Evolutionary conservation across 2,888 invertebrate species (phyloP).

Genomic region (Tridacna crocea): DNA sequence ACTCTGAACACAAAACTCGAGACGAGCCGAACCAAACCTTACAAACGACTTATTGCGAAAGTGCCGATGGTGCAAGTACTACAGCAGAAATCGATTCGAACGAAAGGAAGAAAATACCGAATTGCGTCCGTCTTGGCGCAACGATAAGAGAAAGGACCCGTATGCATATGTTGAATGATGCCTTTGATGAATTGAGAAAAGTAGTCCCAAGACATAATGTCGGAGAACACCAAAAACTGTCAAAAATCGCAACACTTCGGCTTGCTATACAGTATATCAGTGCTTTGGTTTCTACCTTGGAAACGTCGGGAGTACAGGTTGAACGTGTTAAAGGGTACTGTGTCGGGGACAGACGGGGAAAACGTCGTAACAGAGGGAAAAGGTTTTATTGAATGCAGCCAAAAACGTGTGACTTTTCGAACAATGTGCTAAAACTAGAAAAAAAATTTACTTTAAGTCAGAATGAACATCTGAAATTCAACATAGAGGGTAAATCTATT

Average conservation of each 20-base stretch:
- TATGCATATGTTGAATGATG: constrained; percentile 84
- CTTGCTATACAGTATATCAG: constrained; percentile 83
- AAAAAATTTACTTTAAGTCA: no score
- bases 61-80: neutral
- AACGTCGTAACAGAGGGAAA: constrained; percentile 55
- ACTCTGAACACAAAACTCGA: neutral
- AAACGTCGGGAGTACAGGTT: constrained; percentile 76
- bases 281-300: constrained; percentile 76
- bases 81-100: neutral
- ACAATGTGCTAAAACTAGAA: no score
- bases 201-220: constrained; percentile 83
- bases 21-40: neutral
- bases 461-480: no score
- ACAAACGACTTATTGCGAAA: neutral
- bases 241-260: constrained; percentile 83
- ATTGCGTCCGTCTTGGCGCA: constrained; percentile 73
- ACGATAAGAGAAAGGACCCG: constrained; percentile 82
- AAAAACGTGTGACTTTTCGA: no score
- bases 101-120: constrained; percentile 34
- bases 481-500: no score
- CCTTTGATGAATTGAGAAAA: constrained; percentile 82
- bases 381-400: constrained; percentile 28
- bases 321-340: constrained; percentile 67
- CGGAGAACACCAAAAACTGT: constrained; percentile 83
- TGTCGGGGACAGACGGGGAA: constrained; percentile 72